Evolutionary conservation across 2,797 vertebrate genomes (phyloP).

Genomic region (Crypturellus tataupa): DNA sequence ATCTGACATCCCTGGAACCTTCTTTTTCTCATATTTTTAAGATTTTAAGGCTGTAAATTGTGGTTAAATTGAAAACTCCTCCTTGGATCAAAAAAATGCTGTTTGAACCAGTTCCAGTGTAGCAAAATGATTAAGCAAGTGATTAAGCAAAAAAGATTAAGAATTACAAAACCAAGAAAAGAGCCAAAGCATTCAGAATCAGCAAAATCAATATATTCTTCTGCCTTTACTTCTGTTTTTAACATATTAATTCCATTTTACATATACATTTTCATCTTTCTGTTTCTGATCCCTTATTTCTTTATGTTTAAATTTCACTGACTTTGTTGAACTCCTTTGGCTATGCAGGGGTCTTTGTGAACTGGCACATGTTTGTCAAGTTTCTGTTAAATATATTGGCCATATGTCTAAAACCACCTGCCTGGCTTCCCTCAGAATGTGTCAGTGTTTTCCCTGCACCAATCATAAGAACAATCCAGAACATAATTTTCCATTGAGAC

Average conservation of each 20-base stretch:
- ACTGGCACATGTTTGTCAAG: not conserved
- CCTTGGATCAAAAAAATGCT: not conserved
- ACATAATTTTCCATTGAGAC: constrained; percentile 1
- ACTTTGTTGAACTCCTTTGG: not conserved
- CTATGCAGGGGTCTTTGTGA: not conserved
- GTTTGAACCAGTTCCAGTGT: not conserved
- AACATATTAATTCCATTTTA: not conserved
- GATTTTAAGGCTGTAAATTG: not conserved
- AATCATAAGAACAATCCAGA: not conserved
- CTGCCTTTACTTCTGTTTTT: not conserved
- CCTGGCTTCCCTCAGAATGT: not conserved
- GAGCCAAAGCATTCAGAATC: not conserved
- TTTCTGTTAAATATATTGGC: not conserved
- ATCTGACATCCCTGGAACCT: not conserved
- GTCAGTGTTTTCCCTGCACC: not conserved
- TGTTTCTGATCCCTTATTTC: not conserved
- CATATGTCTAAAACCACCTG: not conserved
- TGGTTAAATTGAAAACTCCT: not conserved
- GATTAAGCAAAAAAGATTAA: not conserved
- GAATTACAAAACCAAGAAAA: not conserved
- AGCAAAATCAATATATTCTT: not conserved
- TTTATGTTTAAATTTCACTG: not conserved
- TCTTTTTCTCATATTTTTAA: not conserved
- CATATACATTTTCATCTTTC: not conserved
- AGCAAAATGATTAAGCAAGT: no score